phyloP scores from a whole-genome alignment of 2,888 invertebrate genomes.

The Caenorhabditis japonica region DNA sequence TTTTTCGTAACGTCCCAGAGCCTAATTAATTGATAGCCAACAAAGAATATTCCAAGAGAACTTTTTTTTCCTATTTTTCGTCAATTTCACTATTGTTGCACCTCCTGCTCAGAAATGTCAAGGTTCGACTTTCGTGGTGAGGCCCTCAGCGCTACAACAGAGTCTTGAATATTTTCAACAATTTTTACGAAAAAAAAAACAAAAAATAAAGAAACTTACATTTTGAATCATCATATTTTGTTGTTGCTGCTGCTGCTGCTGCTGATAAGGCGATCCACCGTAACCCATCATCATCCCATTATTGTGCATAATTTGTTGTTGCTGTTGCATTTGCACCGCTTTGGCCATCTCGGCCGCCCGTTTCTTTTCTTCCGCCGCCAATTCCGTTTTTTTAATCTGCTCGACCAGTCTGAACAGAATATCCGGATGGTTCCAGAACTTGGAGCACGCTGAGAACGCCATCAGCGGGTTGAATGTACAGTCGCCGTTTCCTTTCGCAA shows the following conservation, averaged over 20 bases:
- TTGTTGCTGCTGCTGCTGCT: constrained; percentile 3
- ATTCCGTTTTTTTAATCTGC: constrained; percentile 21
- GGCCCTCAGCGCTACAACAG: too few species aligned
- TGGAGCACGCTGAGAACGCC: constrained; percentile 97
- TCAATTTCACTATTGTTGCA: too few species aligned
- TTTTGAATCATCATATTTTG: constrained; percentile 18
- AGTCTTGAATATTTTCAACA: too few species aligned
- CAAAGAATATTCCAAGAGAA: too few species aligned
- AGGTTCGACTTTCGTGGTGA: too few species aligned
- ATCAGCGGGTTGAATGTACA: constrained; percentile 88
- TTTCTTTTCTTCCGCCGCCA: constrained; percentile 36
- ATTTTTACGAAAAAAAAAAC: too few species aligned
- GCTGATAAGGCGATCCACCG: neutral
- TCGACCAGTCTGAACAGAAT: constrained; percentile 72
- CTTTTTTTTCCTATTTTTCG: too few species aligned
- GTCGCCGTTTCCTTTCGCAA: constrained; percentile 59
- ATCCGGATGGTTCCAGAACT: constrained; percentile 81
- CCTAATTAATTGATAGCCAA: too few species aligned
- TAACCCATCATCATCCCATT: constrained; percentile 3
- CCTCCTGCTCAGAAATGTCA: too few species aligned
- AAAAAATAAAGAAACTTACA: too few species aligned
- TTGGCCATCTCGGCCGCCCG: constrained; percentile 3
- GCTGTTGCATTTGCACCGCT: neutral
- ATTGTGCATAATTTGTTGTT: constrained; percentile 11
- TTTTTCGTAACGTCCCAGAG: too few species aligned